Conservation (phyloP, 2,797 vertebrate species). For the Novumbra hubbsi region DNA sequence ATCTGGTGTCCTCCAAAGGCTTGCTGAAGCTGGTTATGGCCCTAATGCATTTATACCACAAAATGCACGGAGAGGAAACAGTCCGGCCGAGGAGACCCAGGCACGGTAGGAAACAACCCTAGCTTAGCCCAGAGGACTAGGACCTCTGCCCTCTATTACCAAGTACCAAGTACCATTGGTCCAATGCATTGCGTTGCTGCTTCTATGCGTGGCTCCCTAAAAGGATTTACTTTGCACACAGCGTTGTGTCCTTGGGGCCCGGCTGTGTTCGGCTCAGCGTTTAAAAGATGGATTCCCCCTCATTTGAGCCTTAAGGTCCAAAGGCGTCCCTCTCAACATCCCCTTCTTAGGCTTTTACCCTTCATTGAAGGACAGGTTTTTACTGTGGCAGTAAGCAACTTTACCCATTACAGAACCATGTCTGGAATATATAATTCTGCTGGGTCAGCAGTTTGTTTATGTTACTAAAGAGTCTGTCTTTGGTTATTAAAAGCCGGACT, state of each 20-base stretch:
- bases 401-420: neutral
- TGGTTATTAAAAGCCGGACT: no score
- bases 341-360: neutral
- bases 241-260: neutral
- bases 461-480: neutral
- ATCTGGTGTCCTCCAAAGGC: slow-evolving; percentile 69
- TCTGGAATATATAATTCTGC: neutral
- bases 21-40: slow-evolving; percentile 63
- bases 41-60: slow-evolving; percentile 75
- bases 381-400: neutral
- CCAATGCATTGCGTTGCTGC: slow-evolving; percentile 17
- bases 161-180: slow-evolving; percentile 25
- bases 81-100: slow-evolving; percentile 8
- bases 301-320: neutral
- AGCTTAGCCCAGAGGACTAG: neutral
- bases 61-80: slow-evolving; percentile 47
- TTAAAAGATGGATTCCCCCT: slow-evolving; percentile 9
- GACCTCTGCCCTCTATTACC: no score
- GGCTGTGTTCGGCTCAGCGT: neutral
- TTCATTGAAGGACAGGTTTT: neutral
- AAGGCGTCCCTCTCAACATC: neutral
- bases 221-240: slow-evolving; percentile 12
- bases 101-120: neutral
- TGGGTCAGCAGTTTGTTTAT: slow-evolving; percentile 9
- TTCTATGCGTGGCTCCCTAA: neutral